Percentiles rank a stretch among this genome's conserved stretches.
phyloP scores from a whole-genome alignment of 2,888 invertebrate species.

The Caenorhabditis auriculariae region DNA sequence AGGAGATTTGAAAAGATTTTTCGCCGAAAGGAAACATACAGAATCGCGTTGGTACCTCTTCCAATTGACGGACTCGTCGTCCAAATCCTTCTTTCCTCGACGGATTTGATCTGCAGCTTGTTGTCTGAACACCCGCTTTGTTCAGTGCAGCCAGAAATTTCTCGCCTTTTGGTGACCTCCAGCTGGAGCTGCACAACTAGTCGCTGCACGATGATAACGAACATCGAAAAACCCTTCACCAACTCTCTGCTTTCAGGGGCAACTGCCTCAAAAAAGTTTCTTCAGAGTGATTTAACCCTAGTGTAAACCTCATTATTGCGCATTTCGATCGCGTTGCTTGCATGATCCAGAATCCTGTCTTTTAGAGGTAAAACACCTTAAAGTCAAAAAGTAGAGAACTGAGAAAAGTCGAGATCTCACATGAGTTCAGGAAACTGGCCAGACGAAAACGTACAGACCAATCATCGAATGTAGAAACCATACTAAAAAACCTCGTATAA shows the following conservation, averaged over 20 bases:
- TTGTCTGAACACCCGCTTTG: background rate
- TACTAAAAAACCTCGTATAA: background rate
- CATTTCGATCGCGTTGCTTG: no score
- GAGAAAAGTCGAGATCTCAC: background rate
- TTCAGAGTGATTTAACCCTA: background rate
- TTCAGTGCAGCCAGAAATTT: background rate
- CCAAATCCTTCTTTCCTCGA: background rate
- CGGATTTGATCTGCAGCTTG: background rate
- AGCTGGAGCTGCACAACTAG: constrained; percentile 14
- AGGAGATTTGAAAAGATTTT: background rate
- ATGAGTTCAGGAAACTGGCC: constrained; percentile 13
- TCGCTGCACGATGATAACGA: constrained; percentile 9
- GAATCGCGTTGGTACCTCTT: background rate
- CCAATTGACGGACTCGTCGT: constrained; percentile 5
- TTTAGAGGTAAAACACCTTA: no score
- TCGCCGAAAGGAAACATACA: background rate
- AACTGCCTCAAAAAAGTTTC: background rate
- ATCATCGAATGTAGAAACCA: constrained; percentile 16
- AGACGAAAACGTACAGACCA: constrained; percentile 12
- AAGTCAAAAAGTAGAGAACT: no score
- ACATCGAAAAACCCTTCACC: constrained; percentile 7
- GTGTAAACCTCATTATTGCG: background rate
- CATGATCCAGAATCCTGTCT: no score
- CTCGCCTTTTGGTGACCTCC: constrained; percentile 4
- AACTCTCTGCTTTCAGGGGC: background rate